Base-by-base conservation (phyloP, 1,140 invertebrate genomes). In the Zaprionus inermis region DNA sequence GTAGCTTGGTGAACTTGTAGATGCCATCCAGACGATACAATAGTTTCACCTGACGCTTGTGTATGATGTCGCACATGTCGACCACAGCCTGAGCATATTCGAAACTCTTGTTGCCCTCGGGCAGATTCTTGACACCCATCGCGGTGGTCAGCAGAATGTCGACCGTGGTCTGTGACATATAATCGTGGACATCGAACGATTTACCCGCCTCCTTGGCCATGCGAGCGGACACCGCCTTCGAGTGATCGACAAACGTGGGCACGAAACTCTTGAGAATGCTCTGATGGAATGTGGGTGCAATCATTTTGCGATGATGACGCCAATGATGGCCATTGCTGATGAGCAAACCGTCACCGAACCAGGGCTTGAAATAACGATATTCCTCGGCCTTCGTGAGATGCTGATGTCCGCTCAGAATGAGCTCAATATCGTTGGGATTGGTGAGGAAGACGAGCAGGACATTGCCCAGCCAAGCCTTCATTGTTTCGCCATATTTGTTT, bases 281-380 rank as follows among this genome's bases (percentile, higher is more conserved):
- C 81, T 98, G 95, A 91, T 99, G 98, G 92, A 99, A 99, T 1
- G 98, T 96, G 0, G 98, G 98, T 0, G 97, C 98, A 52, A 99
- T 96, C 83, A 98, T 94, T 93, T 98, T 98, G 14, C 98, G 93
- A 77, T 98, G 95, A 1, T 93, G 94, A 14, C 95, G 93, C 98
- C 98, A 98, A 93, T 98, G 97, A 49, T 95, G 94, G 24, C 97
- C 96, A 22, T 94, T 95, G 63, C 96, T 97, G 20, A 97, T 97
- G 1, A 98, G 93, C 4, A 98, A 93, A 58, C 97, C 97, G 78
- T 97, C 95, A 12, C 97, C 97, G 44, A 98, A 94, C 97, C 97
- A 98, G 1, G 97, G 97, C 85, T 97, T 95, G 70, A 99, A 96
- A 89, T 96, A 97, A 69, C 94, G 94, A 85, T 97, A 97, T 93